Evolutionary conservation across 1,140 invertebrate genomes (phyloP), one percentile per base, ranked within the genome.

Genomic region (Drosophila trapezifrons): DNA sequence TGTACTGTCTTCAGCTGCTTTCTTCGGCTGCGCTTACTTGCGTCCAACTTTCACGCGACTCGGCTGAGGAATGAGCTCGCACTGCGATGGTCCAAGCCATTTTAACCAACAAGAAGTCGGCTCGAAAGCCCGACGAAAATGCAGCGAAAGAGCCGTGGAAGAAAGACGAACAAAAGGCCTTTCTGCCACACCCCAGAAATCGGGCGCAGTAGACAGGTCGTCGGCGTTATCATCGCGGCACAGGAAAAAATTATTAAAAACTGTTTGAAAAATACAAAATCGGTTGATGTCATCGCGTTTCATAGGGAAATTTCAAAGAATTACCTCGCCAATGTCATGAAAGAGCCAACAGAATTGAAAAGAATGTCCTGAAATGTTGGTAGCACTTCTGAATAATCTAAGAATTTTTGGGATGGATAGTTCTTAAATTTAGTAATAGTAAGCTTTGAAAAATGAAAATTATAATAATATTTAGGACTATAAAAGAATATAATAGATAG

Each of bases 41-140:
- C 76, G 65, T 89, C 84, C 77, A 91, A 91, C 90, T 91, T 91
- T 91, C 90, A 78, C 90, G 90, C 90, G 86, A 80, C 87, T 80
- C 64, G 66, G 70, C 65, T 63, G 83, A 77, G 83, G 90, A 91
- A 90, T 91, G 90, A 91, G 78, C 86, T 78, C 63, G 74, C 72
- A 49, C 46, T 76, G 76, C 79, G 66, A 77, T 85, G 80, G 83
- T 74, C 83, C 83, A 82, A 76, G 80, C 74, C 86, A 80, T 91
- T 87, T 91, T 90, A 91, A 91, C 90, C 90, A 86, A 73, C 77
- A 81, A 76, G 73, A 76, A 76, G 73, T 75, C 72, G 70, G 59
- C 54, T 47, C 73, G 73, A 76, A 76, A 76, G 63, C 73, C 64
- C 37, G 40, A 45, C 54, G 42, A 76, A 67, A 74, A 72, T 76